Evolutionary conservation across 2,797 vertebrate genomes (phyloP).

Genomic region (Cossypha heuglini): DNA sequence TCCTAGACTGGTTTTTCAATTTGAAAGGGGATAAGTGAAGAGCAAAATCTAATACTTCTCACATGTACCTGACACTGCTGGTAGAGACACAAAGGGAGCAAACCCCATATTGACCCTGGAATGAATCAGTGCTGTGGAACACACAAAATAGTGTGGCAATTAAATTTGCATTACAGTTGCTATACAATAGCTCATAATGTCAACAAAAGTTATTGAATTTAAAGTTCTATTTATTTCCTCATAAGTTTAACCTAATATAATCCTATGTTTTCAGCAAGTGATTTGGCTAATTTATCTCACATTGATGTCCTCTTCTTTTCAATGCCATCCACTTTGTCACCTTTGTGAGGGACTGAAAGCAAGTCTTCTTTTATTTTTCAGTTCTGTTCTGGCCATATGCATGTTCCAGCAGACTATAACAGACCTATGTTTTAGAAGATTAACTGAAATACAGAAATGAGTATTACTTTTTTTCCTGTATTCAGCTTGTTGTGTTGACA

Average conservation of each 20-base stretch:
- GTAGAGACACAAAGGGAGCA: background rate
- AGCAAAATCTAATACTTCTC: background rate
- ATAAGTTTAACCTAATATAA: background rate
- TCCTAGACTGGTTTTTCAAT: background rate
- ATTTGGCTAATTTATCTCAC: background rate
- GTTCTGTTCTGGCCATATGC: background rate
- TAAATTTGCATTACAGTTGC: background rate
- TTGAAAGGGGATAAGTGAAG: background rate
- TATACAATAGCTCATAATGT: background rate
- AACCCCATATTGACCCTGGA: background rate
- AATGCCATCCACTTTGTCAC: background rate
- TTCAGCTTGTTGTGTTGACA: background rate
- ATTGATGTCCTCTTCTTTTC: background rate
- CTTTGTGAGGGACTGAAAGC: background rate
- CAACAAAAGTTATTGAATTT: background rate
- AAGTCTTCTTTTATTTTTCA: background rate
- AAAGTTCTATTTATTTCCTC: background rate
- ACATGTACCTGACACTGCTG: background rate
- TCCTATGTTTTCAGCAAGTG: background rate
- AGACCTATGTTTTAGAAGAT: background rate
- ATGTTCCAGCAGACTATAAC: background rate
- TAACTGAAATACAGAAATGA: slow-evolving; percentile 13
- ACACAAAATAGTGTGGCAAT: background rate
- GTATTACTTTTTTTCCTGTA: background rate
- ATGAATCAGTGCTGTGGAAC: background rate